These are phyloP conservation scores for Lonchura striata DNA, from an alignment of 2,113 vertebrate genomes.

Conservation along the genomic window DNA sequence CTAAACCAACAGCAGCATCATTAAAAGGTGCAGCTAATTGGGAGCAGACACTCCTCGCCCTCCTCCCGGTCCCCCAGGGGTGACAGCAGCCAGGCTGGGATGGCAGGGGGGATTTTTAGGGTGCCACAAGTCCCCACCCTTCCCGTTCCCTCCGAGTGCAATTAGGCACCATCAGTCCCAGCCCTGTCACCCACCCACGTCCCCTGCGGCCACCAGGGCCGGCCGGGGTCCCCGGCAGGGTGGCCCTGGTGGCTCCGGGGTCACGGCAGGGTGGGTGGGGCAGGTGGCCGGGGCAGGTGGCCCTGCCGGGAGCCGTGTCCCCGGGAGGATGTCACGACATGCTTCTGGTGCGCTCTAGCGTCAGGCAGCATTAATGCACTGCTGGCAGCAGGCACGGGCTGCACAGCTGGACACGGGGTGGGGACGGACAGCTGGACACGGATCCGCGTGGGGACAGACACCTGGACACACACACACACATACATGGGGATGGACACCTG, in stretches of 20 bases:
- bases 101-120: not conserved
- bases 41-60: not conserved
- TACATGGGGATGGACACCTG: no score
- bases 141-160: not conserved
- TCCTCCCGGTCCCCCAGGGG: not conserved
- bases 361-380: slow-evolving; percentile 7
- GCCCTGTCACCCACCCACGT: not conserved
- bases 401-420: not conserved
- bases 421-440: not conserved
- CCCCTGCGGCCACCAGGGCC: slow-evolving; percentile 1
- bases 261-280: not conserved
- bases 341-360: slow-evolving; percentile 56
- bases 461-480: no score
- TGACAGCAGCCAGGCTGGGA: not conserved
- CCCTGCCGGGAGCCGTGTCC: not conserved
- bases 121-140: not conserved
- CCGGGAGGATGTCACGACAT: not conserved
- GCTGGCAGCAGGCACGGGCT: not conserved
- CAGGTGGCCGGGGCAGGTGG: not conserved
- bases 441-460: not conserved
- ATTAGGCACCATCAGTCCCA: slow-evolving; percentile 3
- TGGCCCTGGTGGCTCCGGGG: not conserved
- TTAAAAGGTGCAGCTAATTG: not conserved
- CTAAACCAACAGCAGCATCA: not conserved
- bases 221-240: not conserved